A percentile compares a stretch with the other conserved stretches of the same genome.
These are phyloP conservation scores for Eupithecia pulchellata DNA, from an alignment of 2,888 invertebrate species.

Conservation along the genomic window DNA sequence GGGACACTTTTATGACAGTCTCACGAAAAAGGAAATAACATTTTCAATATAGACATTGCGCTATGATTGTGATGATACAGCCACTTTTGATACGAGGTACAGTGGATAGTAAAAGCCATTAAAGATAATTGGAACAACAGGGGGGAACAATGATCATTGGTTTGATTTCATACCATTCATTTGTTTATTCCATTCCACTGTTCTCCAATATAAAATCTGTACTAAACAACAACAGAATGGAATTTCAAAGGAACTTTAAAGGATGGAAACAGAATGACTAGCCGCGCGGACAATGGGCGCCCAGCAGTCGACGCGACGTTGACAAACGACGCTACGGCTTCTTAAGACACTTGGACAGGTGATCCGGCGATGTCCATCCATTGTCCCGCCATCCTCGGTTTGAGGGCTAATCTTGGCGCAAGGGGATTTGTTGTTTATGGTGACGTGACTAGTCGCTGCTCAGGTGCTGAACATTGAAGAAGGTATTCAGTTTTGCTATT, in stretches of 20 bases:
- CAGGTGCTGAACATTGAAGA: slow-evolving; percentile 9
- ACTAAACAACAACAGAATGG: slow-evolving; percentile 37
- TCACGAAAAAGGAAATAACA: not conserved
- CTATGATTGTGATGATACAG: not conserved
- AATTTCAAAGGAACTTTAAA: slow-evolving; percentile 50
- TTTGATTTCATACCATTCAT: slow-evolving; percentile 1
- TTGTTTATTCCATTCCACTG: not conserved
- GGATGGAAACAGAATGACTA: slow-evolving; percentile 64
- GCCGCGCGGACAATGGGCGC: slow-evolving; percentile 66
- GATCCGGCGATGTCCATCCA: slow-evolving; percentile 72
- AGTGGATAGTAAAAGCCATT: not conserved
- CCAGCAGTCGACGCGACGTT: slow-evolving; percentile 68
- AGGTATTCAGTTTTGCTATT: not conserved
- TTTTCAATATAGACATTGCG: not conserved
- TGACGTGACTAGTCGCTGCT: slow-evolving; percentile 34
- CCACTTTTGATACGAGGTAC: not conserved
- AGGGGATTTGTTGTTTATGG: slow-evolving; percentile 44
- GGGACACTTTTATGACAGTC: slow-evolving; percentile 1
- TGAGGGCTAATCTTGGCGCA: slow-evolving; percentile 53
- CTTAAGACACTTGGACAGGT: slow-evolving; percentile 75
- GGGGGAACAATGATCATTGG: not conserved
- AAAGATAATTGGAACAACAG: not conserved
- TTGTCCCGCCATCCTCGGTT: slow-evolving; percentile 60
- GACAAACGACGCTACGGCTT: slow-evolving; percentile 69
- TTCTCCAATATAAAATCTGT: slow-evolving; percentile 7